phyloP scores from a whole-genome alignment of 1,140 invertebrate species.

The Oedothorax gibbosus region DNA sequence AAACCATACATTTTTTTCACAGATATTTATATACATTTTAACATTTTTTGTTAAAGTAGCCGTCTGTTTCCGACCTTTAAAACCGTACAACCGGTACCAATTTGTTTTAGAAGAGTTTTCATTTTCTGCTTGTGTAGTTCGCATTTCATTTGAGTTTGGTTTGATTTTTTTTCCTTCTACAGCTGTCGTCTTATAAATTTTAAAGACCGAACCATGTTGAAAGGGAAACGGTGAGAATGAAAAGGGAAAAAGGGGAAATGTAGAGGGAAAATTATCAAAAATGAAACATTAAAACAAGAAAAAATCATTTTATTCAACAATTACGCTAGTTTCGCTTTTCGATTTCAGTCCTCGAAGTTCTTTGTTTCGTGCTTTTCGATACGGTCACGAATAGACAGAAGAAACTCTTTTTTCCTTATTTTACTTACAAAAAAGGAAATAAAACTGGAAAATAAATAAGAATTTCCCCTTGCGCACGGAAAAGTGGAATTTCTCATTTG shows the following conservation, averaged over 20 bases:
- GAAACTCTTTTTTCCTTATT: not conserved
- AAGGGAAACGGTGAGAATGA: not conserved
- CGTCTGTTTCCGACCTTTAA: not conserved
- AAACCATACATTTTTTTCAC: no score
- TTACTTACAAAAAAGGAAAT: not conserved
- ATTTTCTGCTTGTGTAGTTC: not conserved
- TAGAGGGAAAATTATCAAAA: not conserved
- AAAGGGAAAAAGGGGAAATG: not conserved
- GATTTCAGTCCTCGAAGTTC: not conserved
- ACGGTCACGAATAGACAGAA: slow-evolving; percentile 1
- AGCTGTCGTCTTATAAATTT: slow-evolving; percentile 29
- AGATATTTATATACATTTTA: no score
- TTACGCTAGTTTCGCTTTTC: slow-evolving; percentile 32
- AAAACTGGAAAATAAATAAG: slow-evolving; percentile 28
- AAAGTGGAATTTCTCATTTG: slow-evolving; percentile 52
- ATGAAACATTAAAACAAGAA: not conserved
- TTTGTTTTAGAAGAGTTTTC: no score
- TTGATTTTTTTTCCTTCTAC: not conserved
- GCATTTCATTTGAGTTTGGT: not conserved
- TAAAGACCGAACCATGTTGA: slow-evolving; percentile 3
- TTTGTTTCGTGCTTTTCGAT: slow-evolving; percentile 29
- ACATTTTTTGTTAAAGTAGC: not conserved
- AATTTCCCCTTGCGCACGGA: slow-evolving; percentile 13
- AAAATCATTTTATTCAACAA: slow-evolving; percentile 42
- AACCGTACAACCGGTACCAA: not conserved